A percentile compares a stretch with the other conserved stretches of the same genome.
phyloP scores from a whole-genome alignment of 53 echinoderm and acorn worm species.

The Glandiceps talaboti region DNA sequence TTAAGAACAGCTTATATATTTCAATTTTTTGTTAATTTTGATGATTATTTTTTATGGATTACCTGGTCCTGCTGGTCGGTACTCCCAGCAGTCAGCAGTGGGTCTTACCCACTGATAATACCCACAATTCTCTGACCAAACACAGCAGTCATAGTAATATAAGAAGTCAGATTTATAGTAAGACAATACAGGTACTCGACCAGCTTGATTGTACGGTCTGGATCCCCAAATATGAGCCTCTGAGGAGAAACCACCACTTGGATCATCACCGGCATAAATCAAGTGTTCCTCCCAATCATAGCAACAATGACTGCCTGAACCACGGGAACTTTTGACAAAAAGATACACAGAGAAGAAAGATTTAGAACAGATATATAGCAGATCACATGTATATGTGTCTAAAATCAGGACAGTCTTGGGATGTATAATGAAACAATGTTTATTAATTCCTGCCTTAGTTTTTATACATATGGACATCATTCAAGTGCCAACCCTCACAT shows the following conservation, averaged over 20 bases:
- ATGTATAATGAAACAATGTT: too few relatives aligned
- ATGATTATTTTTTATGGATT: neutral
- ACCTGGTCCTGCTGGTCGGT: conserved; percentile 64
- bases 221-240: conserved; percentile 47
- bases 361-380: too few relatives aligned
- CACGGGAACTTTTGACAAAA: conserved; percentile 42
- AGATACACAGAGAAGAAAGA: too few relatives aligned
- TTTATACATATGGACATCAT: too few relatives aligned
- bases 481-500: too few relatives aligned
- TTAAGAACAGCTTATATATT: too few relatives aligned
- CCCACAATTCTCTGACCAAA: conserved; percentile 84
- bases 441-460: too few relatives aligned
- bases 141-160: conserved; percentile 71
- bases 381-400: too few relatives aligned
- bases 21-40: too few relatives aligned
- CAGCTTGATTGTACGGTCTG: conserved; percentile 39
- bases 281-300: conserved; percentile 80
- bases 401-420: too few relatives aligned
- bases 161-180: conserved; percentile 49
- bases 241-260: conserved; percentile 63
- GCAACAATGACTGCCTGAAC: conserved; percentile 74
- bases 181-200: conserved; percentile 56
- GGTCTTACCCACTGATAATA: conserved; percentile 74
- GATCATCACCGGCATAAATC: conserved; percentile 84
- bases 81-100: conserved; percentile 80